Base-by-base conservation (phyloP, 2,888 invertebrate genomes). In the Cistogaster globosa region DNA sequence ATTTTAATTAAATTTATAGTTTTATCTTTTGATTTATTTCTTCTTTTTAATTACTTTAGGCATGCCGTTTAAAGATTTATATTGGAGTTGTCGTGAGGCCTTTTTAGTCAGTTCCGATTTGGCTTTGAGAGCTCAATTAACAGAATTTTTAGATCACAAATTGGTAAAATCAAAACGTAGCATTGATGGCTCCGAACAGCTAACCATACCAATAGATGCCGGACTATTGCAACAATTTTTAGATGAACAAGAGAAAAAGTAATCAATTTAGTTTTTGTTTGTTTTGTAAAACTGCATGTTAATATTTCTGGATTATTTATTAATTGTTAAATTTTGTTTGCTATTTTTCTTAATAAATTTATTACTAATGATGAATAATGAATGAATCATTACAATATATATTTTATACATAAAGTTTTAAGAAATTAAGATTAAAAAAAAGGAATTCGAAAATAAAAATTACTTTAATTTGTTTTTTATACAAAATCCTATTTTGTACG, bases 101-200 rank as follows among this genome's bases (percentile, higher is more conserved):
- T 98, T 99, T 92, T 93, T 98, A 51, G 98, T 98, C 0, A 98
- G 97, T 91, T 97, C 97, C 0, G 98, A 99, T 92, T 94, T 97
- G 75, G 98, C 98, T 0, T 93, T 99, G 81, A 94, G 98, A 87
- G 96, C 98, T 7, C 98, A 98, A 90, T 94, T 99, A 3, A 98
- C 97, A 0, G 99, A 99, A 93, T 99, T 99, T 93, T 93, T 97
- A 67, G 99, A 99, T 93, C 99, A 99, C 92, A 97, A 98, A 91
- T 94, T 99, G 88, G 95, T 98, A 6, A 96, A 95, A 91, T 95
- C 95, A 77, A 96, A 96, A 90, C 94, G 97, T 89, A 96, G 95
- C 18, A 93, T 93, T 38, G 98, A 98, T 91, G 98, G 97, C 45
- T 94, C 95, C 69, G 98, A 98, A 91, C 95, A 96, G 90, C 93